These are phyloP conservation scores for Aspidoscelis tigris DNA, from an alignment of 2,113 vertebrate species.

Conservation along the genomic window DNA sequence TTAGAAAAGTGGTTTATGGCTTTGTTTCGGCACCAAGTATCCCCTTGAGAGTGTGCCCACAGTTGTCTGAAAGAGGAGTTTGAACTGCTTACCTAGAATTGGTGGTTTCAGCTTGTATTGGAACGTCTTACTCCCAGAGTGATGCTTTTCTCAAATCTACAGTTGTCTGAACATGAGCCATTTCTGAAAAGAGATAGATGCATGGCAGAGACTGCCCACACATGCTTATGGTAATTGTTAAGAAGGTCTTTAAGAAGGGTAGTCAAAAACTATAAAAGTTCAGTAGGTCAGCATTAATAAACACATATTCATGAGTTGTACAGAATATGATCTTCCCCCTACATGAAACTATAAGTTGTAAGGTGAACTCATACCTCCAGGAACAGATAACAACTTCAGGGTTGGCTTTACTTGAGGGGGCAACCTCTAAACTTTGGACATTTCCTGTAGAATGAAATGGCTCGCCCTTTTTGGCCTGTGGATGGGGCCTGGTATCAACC, in stretches of 20 bases:
- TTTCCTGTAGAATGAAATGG: too few relatives aligned
- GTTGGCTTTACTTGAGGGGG: too few relatives aligned
- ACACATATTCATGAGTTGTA: background rate
- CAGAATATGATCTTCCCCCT: background rate
- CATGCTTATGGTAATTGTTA: background rate
- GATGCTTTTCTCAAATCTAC: conserved; percentile 25
- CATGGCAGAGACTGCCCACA: conserved; percentile 26
- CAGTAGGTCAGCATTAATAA: background rate
- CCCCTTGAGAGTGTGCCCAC: conserved; percentile 20
- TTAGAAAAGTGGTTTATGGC: conserved; percentile 15
- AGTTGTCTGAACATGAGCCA: conserved; percentile 36
- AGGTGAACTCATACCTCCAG: conserved; percentile 44
- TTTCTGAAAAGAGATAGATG: conserved; percentile 28
- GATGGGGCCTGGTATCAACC: too few relatives aligned
- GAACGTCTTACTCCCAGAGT: conserved; percentile 39
- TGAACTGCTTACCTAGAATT: conserved; percentile 41
- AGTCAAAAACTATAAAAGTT: background rate
- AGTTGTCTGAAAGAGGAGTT: conserved; percentile 27
- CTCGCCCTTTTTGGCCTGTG: too few relatives aligned
- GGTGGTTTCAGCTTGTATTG: conserved; percentile 31
- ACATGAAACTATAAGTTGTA: background rate
- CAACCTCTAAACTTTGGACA: too few relatives aligned
- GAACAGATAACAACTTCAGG: too few relatives aligned
- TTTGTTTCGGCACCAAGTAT: conserved; percentile 24
- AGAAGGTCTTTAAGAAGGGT: background rate